A percentile compares a stretch with the other conserved stretches of the same genome.
Evolutionary conservation across 2,888 invertebrate species (phyloP).

Genomic region (Tanypteryx hageni): DNA sequence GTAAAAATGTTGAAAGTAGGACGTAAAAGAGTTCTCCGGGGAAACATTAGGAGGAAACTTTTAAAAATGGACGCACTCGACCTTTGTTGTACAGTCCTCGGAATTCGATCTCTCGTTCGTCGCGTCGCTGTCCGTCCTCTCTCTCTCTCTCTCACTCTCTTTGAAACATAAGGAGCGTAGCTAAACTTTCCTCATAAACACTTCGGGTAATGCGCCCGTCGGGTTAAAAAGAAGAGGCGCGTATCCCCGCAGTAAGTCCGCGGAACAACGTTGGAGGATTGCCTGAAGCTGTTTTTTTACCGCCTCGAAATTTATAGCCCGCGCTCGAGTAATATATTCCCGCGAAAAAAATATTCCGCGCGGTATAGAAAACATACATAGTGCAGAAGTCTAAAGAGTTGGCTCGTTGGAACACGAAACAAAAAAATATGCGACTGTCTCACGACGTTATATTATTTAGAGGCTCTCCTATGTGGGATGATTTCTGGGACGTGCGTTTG

Average conservation of each 20-base stretch:
- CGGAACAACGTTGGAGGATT: background rate
- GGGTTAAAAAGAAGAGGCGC: background rate
- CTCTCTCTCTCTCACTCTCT: background rate
- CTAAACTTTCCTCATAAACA: slow-evolving; percentile 1
- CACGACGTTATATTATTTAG: no score
- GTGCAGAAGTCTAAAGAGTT: no score
- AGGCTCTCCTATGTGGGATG: no score
- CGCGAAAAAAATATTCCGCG: background rate
- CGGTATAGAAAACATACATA: background rate
- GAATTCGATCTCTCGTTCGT: background rate
- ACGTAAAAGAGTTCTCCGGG: background rate
- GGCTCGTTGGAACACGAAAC: no score
- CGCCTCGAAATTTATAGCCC: background rate
- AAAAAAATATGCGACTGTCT: no score
- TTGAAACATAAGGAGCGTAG: background rate
- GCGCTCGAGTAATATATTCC: background rate
- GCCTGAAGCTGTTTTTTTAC: background rate
- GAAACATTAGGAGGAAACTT: background rate
- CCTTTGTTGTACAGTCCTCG: background rate
- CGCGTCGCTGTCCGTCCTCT: background rate
- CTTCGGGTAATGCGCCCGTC: background rate
- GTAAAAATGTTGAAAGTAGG: background rate
- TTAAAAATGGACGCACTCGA: background rate
- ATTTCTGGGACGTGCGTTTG: no score
- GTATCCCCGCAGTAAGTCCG: background rate